phyloP scores from a whole-genome alignment of 2,113 vertebrate genomes.

The Perca flavescens region DNA sequence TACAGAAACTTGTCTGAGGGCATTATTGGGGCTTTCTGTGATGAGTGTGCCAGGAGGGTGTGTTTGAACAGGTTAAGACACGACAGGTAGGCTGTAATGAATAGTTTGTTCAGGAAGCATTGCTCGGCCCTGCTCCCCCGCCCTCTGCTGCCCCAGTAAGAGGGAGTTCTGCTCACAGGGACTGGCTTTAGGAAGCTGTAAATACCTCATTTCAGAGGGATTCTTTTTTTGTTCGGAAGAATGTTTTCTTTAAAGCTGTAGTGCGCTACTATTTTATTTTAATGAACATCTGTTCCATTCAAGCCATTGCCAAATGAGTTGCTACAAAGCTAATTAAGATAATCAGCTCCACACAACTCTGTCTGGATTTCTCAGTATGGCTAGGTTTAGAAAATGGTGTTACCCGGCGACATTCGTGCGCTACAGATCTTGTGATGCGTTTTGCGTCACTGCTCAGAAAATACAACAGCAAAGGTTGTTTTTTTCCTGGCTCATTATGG shows the following conservation, averaged over 20 bases:
- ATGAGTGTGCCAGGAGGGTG: background rate
- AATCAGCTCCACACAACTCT: too few relatives aligned
- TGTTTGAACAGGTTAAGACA: slow-evolving; percentile 33
- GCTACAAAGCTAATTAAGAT: too few relatives aligned
- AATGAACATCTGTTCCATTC: too few relatives aligned
- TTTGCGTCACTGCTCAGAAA: too few relatives aligned
- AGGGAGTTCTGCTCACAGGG: background rate
- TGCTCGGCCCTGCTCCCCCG: background rate
- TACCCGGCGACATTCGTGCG: too few relatives aligned
- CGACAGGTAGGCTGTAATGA: slow-evolving; percentile 24
- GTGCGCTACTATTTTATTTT: too few relatives aligned
- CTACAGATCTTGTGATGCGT: too few relatives aligned
- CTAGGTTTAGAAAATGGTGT: too few relatives aligned
- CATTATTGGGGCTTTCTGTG: background rate
- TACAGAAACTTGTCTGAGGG: slow-evolving; percentile 15
- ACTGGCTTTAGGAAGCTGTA: background rate
- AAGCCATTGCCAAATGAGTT: too few relatives aligned
- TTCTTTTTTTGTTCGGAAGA: background rate
- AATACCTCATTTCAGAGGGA: background rate
- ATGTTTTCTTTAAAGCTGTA: background rate
- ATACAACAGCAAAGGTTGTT: too few relatives aligned
- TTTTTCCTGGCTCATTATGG: too few relatives aligned
- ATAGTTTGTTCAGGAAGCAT: slow-evolving; percentile 31
- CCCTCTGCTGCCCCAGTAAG: background rate
- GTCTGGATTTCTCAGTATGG: too few relatives aligned